Conservation (phyloP, 2,888 invertebrate genomes). For the Drosophila parthenogenetica region DNA sequence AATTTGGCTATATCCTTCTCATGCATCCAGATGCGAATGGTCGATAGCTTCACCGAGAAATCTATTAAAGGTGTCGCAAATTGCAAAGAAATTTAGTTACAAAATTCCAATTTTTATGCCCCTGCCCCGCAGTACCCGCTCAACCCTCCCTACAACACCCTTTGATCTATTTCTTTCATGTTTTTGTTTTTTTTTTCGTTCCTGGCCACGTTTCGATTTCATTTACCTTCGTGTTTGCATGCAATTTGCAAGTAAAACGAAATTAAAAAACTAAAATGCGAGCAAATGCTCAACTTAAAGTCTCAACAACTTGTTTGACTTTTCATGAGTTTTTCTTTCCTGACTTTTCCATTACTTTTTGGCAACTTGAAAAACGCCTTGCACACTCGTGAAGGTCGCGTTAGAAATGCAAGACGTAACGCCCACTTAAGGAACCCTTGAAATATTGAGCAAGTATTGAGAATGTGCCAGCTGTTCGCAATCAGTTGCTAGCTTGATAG, state of each 20-base stretch:
- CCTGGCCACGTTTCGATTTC: conserved; percentile 22
- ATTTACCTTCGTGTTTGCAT: conserved; percentile 76
- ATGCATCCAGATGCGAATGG: conserved; percentile 98
- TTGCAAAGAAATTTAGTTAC: conserved; percentile 18
- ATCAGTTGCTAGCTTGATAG: not conserved
- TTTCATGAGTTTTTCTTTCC: conserved; percentile 32
- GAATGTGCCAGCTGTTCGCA: conserved; percentile 41
- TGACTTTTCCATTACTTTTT: conserved; percentile 18
- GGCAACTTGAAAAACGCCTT: conserved; percentile 36
- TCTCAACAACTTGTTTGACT: conserved; percentile 60
- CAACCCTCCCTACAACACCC: not conserved
- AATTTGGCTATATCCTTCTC: conserved; percentile 94
- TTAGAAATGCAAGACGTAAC: conserved; percentile 33
- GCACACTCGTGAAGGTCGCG: conserved; percentile 46
- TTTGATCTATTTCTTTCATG: not conserved
- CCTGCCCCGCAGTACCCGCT: not conserved
- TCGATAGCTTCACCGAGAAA: conserved; percentile 92
- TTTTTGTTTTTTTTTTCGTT: not conserved
- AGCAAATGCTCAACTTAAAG: conserved; percentile 60
- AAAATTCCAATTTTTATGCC: not conserved
- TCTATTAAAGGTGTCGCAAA: conserved; percentile 85
- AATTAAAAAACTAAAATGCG: conserved; percentile 65
- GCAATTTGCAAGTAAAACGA: conserved; percentile 75
- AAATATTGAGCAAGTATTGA: conserved; percentile 30
- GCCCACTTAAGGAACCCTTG: conserved; percentile 29